These are phyloP conservation scores for Boulengeromyrus knoepffleri DNA, from an alignment of 2,113 vertebrate genomes.

Conservation along the genomic window DNA sequence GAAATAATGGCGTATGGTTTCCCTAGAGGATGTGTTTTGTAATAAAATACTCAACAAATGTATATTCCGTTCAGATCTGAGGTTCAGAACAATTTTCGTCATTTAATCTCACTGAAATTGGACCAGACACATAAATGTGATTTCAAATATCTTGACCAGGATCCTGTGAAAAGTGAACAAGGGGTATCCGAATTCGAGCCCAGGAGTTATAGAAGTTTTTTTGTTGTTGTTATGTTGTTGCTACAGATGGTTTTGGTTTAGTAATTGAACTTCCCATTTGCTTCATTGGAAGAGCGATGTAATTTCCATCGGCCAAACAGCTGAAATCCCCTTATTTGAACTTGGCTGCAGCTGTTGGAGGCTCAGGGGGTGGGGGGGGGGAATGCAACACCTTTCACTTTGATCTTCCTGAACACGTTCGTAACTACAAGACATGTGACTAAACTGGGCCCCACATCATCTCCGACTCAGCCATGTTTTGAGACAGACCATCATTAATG, in stretches of 20 bases:
- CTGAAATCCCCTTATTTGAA: slow-evolving; percentile 9
- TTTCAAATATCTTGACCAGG: neutral
- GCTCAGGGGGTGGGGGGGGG: neutral
- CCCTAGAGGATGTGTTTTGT: neutral
- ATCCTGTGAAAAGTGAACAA: neutral
- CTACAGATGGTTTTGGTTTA: slow-evolving; percentile 2
- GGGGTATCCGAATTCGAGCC: neutral
- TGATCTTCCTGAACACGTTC: neutral
- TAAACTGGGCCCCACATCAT: neutral
- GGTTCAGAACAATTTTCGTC: neutral
- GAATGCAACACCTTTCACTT: neutral
- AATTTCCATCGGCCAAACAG: slow-evolving; percentile 7
- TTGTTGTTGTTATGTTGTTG: neutral
- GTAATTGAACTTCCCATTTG: slow-evolving; percentile 6
- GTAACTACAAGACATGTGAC: neutral
- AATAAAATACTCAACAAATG: neutral
- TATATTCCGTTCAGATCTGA: neutral
- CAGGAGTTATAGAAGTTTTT: neutral
- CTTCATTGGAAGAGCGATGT: neutral
- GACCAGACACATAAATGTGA: neutral
- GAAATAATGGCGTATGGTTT: neutral
- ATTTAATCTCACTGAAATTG: neutral
- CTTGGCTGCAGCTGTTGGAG: neutral
- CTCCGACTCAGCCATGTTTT: neutral
- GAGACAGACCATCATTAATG: neutral